A percentile compares a stretch with the other conserved stretches of the same genome.
phyloP scores from a whole-genome alignment of 2,888 invertebrate genomes.

The Thecocarcelia acutangulata region DNA sequence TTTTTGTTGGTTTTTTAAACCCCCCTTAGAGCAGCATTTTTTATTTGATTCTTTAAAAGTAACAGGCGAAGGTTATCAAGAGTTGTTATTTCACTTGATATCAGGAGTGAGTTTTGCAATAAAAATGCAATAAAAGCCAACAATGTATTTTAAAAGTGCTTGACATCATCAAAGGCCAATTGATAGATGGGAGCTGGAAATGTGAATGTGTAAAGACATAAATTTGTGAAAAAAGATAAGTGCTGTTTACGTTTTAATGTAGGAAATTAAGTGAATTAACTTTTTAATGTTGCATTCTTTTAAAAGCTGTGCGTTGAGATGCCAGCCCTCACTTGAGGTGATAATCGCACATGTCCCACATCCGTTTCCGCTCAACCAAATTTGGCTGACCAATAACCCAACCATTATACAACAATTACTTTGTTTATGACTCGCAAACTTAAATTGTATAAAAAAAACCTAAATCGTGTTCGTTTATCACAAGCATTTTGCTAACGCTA shows the following conservation, averaged over 20 bases:
- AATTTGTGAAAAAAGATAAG: too few species aligned
- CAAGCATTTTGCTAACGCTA: constrained; percentile 4
- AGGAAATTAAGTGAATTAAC: neutral
- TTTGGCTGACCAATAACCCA: neutral
- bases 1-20: neutral
- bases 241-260: too few species aligned
- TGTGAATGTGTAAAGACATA: neutral
- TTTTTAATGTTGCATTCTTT: too few species aligned
- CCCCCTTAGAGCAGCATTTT: neutral
- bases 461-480: constrained; percentile 37
- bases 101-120: neutral
- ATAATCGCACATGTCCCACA: neutral
- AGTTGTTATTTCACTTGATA: constrained; percentile 16
- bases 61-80: constrained; percentile 36
- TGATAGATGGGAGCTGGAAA: neutral
- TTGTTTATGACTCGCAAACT: neutral
- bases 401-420: constrained; percentile 15
- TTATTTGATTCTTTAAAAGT: constrained; percentile 4
- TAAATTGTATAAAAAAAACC: constrained; percentile 10
- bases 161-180: neutral
- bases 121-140: neutral
- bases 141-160: neutral
- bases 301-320: neutral
- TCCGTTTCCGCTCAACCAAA: constrained; percentile 41
- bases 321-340: too few species aligned